Evolutionary conservation across 1,140 invertebrate genomes (phyloP).

Genomic region (Cyphomyrmex costatus): DNA sequence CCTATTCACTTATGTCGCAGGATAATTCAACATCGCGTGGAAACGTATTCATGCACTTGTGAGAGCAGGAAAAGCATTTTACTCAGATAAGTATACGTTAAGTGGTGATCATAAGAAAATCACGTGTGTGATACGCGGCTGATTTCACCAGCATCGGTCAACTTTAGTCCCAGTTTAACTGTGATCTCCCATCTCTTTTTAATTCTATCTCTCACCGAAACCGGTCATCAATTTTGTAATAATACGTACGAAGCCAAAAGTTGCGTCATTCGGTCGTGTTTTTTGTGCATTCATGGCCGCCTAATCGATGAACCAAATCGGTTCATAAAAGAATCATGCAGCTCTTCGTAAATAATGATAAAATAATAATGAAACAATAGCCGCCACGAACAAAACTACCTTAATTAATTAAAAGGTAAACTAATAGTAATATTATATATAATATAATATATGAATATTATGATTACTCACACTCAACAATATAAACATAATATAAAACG

Average conservation of each 20-base stretch:
- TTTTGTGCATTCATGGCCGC: neutral
- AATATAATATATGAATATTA: too few relatives aligned
- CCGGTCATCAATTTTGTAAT: conserved; percentile 27
- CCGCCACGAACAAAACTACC: neutral
- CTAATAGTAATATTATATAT: too few relatives aligned
- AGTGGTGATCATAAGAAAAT: neutral
- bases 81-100: conserved; percentile 9
- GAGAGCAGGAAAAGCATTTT: conserved; percentile 11
- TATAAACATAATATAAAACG: too few relatives aligned
- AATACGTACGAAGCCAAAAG: conserved; percentile 6
- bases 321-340: neutral
- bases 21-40: conserved; percentile 15
- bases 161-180: conserved; percentile 9
- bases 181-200: neutral
- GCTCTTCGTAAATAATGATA: neutral
- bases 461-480: too few relatives aligned
- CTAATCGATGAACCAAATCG: neutral
- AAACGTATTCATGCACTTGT: neutral
- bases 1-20: neutral
- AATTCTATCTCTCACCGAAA: conserved; percentile 1
- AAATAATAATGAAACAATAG: neutral
- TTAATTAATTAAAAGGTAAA: too few relatives aligned
- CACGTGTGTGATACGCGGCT: neutral
- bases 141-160: conserved; percentile 23
- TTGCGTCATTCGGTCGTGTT: neutral